These are phyloP conservation scores for Hemitrygon akajei DNA, from an alignment of 2,797 vertebrate genomes.

Conservation along the genomic window DNA sequence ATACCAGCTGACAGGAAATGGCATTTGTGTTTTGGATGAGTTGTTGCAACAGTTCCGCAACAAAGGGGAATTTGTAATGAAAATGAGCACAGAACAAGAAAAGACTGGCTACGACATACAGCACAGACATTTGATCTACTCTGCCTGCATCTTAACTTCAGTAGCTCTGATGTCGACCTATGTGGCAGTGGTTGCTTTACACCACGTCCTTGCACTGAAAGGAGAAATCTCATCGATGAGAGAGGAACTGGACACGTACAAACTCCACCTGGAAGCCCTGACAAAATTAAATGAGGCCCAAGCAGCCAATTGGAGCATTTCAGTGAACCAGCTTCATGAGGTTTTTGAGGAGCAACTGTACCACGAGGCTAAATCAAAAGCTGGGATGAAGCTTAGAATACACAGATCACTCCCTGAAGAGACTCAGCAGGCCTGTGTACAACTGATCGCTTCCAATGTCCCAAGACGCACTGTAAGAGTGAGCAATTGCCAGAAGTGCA, in stretches of 20 bases:
- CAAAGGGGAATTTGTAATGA: neutral
- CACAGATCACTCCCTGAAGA: neutral
- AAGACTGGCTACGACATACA: neutral
- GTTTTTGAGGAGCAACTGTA: neutral
- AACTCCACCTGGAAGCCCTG: slow-evolving; percentile 31
- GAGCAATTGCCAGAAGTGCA: neutral
- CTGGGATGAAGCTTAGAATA: neutral
- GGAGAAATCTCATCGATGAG: slow-evolving; percentile 73
- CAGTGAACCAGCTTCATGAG: neutral
- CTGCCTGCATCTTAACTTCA: slow-evolving; percentile 58
- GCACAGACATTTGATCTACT: slow-evolving; percentile 51
- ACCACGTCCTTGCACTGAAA: slow-evolving; percentile 69
- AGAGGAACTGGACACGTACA: slow-evolving; percentile 50
- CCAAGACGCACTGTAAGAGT: slow-evolving; percentile 65
- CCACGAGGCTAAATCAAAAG: neutral
- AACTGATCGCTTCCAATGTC: slow-evolving; percentile 76
- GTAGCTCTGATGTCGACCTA: slow-evolving; percentile 70
- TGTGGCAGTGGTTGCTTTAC: slow-evolving; percentile 70
- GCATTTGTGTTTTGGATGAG: neutral
- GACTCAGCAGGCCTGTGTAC: slow-evolving; percentile 81
- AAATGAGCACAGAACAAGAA: neutral
- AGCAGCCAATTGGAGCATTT: neutral
- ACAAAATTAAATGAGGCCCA: slow-evolving; percentile 34
- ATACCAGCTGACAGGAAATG: slow-evolving; percentile 23
- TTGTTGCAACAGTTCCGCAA: slow-evolving; percentile 4